phyloP scores from a whole-genome alignment of 2,797 vertebrate genomes.

The Silurus lanzhouensis region DNA sequence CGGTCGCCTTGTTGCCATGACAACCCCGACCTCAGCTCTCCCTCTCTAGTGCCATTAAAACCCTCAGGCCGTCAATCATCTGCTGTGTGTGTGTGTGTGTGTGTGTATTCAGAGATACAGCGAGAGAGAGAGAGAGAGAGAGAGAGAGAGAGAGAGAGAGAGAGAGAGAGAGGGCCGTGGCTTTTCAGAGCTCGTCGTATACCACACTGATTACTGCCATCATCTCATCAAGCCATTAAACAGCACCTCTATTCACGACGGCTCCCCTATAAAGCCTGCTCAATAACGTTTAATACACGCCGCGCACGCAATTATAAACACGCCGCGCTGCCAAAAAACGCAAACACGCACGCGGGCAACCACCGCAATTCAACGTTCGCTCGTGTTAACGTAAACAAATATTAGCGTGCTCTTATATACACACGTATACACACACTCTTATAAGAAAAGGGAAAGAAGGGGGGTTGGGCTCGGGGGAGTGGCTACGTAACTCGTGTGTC shows the following conservation, averaged over 20 bases:
- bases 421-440: background rate
- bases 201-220: conserved; percentile 55
- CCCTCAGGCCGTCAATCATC: conserved; percentile 68
- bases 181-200: conserved; percentile 49
- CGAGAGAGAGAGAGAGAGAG: background rate
- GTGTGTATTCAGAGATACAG: background rate
- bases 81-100: conserved; percentile 36
- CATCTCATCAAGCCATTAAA: conserved; percentile 59
- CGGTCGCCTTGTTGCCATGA: conserved; percentile 65
- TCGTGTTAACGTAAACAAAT: conserved; percentile 25
- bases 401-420: conserved; percentile 16
- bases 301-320: conserved; percentile 39
- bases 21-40: conserved; percentile 66
- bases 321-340: conserved; percentile 24
- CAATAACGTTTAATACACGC: conserved; percentile 52
- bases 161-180: conserved; percentile 16
- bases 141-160: conserved; percentile 6
- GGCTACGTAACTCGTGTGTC: background rate
- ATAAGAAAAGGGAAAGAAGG: background rate
- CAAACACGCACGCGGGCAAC: conserved; percentile 1
- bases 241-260: conserved; percentile 49
- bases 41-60: conserved; percentile 67
- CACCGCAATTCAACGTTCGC: conserved; percentile 11
- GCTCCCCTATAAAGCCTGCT: conserved; percentile 51
- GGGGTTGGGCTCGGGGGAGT: background rate